Conservation (phyloP, 2,888 invertebrate genomes). For the Carcina quercana region DNA sequence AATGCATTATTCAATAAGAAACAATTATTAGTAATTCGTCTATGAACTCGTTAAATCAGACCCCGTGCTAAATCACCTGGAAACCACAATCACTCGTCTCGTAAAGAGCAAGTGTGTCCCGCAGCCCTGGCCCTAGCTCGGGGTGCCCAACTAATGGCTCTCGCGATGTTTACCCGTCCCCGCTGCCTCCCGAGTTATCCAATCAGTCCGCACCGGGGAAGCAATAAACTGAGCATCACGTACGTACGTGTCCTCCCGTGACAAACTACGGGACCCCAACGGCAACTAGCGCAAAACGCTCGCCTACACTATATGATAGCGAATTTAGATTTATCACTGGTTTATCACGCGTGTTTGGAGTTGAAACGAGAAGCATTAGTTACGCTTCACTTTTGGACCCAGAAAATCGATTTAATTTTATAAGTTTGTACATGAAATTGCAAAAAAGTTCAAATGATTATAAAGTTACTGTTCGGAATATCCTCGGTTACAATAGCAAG, state of each 20-base stretch:
- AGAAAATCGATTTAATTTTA: too few species aligned
- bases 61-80: too few species aligned
- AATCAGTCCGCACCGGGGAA: conserved; percentile 43
- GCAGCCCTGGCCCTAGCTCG: conserved; percentile 12
- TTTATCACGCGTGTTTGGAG: conserved; percentile 16
- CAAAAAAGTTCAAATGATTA: too few species aligned
- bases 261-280: conserved; percentile 31
- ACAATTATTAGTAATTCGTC: too few species aligned
- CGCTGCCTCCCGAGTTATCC: conserved; percentile 32
- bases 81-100: too few species aligned
- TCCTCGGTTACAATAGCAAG: too few species aligned
- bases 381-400: conserved; percentile 32
- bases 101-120: too few species aligned
- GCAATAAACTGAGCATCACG: conserved; percentile 58
- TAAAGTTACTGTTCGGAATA: too few species aligned
- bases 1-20: too few species aligned
- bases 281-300: conserved; percentile 18
- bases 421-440: too few species aligned
- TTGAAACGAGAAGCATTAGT: not conserved
- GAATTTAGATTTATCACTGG: conserved; percentile 49
- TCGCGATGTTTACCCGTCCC: conserved; percentile 20
- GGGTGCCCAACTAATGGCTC: conserved; percentile 23
- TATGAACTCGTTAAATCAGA: too few species aligned
- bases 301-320: conserved; percentile 27
- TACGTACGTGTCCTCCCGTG: conserved; percentile 40